Base-by-base conservation (phyloP, 2,888 invertebrate genomes). In the Calameuta filiformis region DNA sequence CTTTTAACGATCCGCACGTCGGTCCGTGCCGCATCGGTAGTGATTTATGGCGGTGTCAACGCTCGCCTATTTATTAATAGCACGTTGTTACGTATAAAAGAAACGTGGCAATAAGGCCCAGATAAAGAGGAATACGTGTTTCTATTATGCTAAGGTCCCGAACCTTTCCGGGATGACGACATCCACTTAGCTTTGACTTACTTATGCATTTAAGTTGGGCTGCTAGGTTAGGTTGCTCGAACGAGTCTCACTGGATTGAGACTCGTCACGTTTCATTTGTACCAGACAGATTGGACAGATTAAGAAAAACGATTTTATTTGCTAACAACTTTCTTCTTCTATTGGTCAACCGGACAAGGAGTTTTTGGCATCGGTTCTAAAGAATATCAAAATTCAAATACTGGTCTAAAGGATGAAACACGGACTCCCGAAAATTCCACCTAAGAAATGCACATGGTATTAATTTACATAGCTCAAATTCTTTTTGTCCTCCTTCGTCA, bases 111-210 rank as follows among this genome's bases (percentile, higher is more conserved):
- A 71, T 71, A 71, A 71, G 31, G 15, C 31, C 71, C 33, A 71
- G 71, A 71, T 71, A 71, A 71, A 71, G 71, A 71, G 12, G 71
- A 71, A 71, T 71, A 71, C 71, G 71, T 71, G 71, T 71, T 71
- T 71, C 76, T 74, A 79, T 79, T 73, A 68, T 76, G 68, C 68
- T 37, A 35, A 73, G 68, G 73, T 69, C 68, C 37, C 35, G 56
- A 78, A 75, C 73, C 76, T 79, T 76, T 79, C 74, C 79, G 76
- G 68, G 75, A 79, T 77, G 81, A 79, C 75, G 79, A 79, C 77
- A 81, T 73, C 75, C 76, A 81, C 77, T 81, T 77, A 69, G 79
- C 56, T 56, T 23, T 56, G 56, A 56, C 56, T 56, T 56, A 56
- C 56, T 56, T 56, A 23, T 56, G 23, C 56, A 56, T 56, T 56